Base-by-base conservation (phyloP, 2,113 vertebrate species). In the Cyanoliseus patagonus region DNA sequence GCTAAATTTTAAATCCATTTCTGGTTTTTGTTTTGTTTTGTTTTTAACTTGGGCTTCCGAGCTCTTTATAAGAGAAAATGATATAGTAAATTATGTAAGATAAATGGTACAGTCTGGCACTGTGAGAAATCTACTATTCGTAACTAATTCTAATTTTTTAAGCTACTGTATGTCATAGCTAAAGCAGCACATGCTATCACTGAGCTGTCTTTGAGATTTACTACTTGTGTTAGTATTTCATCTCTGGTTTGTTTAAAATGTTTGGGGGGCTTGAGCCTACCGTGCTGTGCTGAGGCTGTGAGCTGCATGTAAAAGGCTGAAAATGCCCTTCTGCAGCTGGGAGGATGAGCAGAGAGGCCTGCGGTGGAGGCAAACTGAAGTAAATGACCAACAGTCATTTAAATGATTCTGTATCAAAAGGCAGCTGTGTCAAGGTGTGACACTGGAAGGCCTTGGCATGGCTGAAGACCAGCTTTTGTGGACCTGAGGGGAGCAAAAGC, bases 61-160 rank as follows among this genome's bases (percentile, higher is more conserved):
- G 79, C 64, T 97, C 89, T 94, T 98, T 97, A 92, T n/a, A 95
- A 95, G 70, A 97, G 85, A 97, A 95, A 95, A 96, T 91, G 73
- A 97, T 95, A 76, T n/a, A 94, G 86, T 90, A 96, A 97, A 95
- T 95, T 86, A 86, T 88, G 68, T 94, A 84, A 95, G 92, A 95
- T 84, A 95, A 91, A 97, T 92, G 81, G 66, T 89, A 76, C 52
- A 95, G 75, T 66, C 64, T 96, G 95, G 86, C 88, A 90, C 72
- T 93, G 92, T 95, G 88, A 96, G 95, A 92, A 96, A 97, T 96
- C 88, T 93, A 95, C 95, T 94, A 94, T 92, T 94, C 25, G 17
- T 89, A 97, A 96, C 91, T 97, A 97, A 97, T 97, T 96, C 93
- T 97, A 97, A 97, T 96, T 97, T 97, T 95, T 94, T 94, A 94